Evolutionary conservation across 2,888 invertebrate genomes (phyloP).

Genomic region (Deilephila porcellus): DNA sequence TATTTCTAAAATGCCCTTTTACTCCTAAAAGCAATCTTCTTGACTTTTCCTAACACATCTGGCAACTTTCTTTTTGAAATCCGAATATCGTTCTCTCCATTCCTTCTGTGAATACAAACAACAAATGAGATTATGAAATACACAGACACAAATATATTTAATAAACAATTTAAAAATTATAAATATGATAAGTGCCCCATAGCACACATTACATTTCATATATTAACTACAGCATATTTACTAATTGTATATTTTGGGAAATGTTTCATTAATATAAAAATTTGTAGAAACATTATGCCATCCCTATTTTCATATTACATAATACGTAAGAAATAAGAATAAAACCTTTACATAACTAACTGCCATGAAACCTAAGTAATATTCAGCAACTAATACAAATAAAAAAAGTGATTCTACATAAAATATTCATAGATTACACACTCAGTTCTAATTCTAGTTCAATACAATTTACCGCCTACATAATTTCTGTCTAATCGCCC

Average conservation of each 20-base stretch:
- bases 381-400: too few relatives aligned
- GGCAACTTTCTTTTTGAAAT: conserved; percentile 99
- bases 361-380: too few relatives aligned
- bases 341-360: too few relatives aligned
- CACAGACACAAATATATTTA: background rate
- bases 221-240: too few relatives aligned
- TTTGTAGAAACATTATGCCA: too few relatives aligned
- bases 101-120: conserved; percentile 93
- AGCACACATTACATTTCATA: background rate
- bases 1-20: conserved; percentile 64
- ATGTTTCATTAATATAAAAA: too few relatives aligned
- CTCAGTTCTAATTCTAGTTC: conserved; percentile 5
- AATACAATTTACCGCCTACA: background rate
- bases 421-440: background rate
- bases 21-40: conserved; percentile 96
- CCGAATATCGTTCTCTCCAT: conserved; percentile 98
- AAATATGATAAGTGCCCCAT: background rate
- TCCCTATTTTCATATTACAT: too few relatives aligned
- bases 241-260: too few relatives aligned
- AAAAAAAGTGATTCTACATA: too few relatives aligned
- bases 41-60: conserved; percentile 99
- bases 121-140: conserved; percentile 35
- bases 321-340: too few relatives aligned
- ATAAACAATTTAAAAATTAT: background rate
- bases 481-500: background rate